These are phyloP conservation scores for Cyclura pinguis DNA, from an alignment of 2,797 vertebrate species.

Conservation along the genomic window DNA sequence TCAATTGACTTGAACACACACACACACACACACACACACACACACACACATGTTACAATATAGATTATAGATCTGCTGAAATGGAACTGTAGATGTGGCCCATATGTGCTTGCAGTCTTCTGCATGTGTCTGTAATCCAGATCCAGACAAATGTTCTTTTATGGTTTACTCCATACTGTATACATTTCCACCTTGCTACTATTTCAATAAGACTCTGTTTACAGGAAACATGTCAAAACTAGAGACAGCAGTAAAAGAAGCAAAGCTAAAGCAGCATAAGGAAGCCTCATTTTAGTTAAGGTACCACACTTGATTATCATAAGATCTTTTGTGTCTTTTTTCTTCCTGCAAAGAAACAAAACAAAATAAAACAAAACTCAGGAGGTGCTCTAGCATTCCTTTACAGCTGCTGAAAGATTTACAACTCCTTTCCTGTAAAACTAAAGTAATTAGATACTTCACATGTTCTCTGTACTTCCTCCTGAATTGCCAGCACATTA, in stretches of 20 bases:
- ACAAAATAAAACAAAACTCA: not conserved
- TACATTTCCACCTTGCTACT: not conserved
- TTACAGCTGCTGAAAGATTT: constrained; percentile 29
- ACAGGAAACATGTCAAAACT: not conserved
- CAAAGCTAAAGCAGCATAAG: constrained; percentile 23
- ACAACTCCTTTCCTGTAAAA: constrained; percentile 31
- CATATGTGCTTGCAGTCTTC: not conserved
- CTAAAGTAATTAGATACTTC: not conserved
- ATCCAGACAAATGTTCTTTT: not conserved
- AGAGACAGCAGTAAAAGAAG: constrained; percentile 6
- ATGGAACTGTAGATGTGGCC: not conserved
- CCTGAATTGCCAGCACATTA: not conserved
- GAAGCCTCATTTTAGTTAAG: constrained; percentile 27
- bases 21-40: not conserved
- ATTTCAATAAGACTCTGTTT: not conserved
- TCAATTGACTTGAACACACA: not conserved
- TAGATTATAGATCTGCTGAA: not conserved
- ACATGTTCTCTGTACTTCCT: not conserved
- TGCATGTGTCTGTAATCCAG: not conserved
- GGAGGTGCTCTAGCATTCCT: constrained; percentile 36
- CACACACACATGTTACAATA: not conserved
- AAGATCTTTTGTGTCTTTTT: constrained; percentile 11
- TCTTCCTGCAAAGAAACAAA: not conserved
- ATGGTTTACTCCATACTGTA: not conserved
- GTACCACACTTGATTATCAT: not conserved